Percentiles rank a stretch among this genome's conserved stretches.
Conservation (phyloP, 2,888 invertebrate species). For the Campoplex nolae region DNA sequence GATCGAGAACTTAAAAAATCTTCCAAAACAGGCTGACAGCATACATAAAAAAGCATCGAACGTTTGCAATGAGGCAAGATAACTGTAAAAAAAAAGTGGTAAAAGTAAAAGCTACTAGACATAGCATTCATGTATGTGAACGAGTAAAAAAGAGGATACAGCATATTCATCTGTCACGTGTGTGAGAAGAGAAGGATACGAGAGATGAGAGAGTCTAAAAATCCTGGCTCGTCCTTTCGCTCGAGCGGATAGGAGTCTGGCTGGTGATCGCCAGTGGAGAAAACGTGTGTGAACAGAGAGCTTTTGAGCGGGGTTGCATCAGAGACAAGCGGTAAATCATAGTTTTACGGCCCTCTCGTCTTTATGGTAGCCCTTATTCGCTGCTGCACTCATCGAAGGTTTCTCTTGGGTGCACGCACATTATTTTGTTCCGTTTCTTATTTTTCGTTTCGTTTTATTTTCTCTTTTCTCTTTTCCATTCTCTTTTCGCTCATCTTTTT, state of each 20-base stretch:
- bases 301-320: slow-evolving; percentile 73
- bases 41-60: too few species aligned
- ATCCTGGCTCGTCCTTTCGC: slow-evolving; percentile 35
- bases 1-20: too few species aligned
- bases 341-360: slow-evolving; percentile 80
- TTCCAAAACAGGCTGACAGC: too few species aligned
- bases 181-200: slow-evolving; percentile 33
- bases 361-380: slow-evolving; percentile 77
- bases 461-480: not conserved
- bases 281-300: slow-evolving; percentile 52
- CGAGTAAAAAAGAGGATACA: slow-evolving; percentile 2
- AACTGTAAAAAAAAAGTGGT: not conserved
- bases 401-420: slow-evolving; percentile 58
- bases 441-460: not conserved
- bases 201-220: slow-evolving; percentile 30
- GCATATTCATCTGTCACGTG: not conserved
- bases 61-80: not conserved
- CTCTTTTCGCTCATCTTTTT: slow-evolving; percentile 35
- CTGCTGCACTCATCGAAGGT: slow-evolving; percentile 77
- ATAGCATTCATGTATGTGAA: slow-evolving; percentile 1
- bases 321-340: slow-evolving; percentile 84
- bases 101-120: slow-evolving; percentile 12
- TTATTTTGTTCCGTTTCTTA: slow-evolving; percentile 22
- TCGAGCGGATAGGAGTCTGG: slow-evolving; percentile 62
- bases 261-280: slow-evolving; percentile 60